Evolutionary conservation across 2,797 vertebrate species (phyloP), one percentile per base, ranked within the genome.

Genomic region (Varecia variegata): DNA sequence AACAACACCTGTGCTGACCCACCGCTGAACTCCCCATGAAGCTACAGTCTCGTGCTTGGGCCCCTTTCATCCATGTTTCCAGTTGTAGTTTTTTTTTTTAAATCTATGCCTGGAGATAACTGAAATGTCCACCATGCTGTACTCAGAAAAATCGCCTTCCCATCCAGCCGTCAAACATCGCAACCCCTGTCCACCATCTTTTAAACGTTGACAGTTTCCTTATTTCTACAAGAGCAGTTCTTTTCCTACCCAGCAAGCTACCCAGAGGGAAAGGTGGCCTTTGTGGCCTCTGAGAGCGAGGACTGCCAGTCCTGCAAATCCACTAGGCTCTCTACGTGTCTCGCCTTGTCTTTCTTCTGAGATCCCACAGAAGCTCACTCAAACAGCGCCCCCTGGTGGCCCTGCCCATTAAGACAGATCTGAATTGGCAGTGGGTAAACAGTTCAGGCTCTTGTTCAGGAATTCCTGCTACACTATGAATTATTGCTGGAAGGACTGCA

Each of bases 341-440:
- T 88, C 32, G 6, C 35, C 2, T 43, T 1, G 3, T 52, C 70
- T 56, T 45, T 79, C 38, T 54, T 18, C 38, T 18, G 32, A 79
- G 8, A 60, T 45, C 3, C 8, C 56, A 15, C 13, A 25, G 43
- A 85, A 32, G 38, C 25, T 89, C 80, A 52, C 87, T 94, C 60
- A 88, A 70, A 45, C 71, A 76, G 81, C 85, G 70, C 90, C 90
- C 50, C 60, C 76, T 90, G 23, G 68, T 45, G 81, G 38, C 8
- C 23, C 5, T 58, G 6, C 15, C 82, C 67, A 60, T 14, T 74
- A 82, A 82, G 14, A 45, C 27, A 50, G 9, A 38, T 50, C 21
- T 60, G 40, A 84, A 25, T 18, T 76, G 35, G 23, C 47, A 56
- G 9, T 1, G 30, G 47, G 32, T 20, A 30, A 89, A 54, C n/a